Conservation (phyloP, 2,888 invertebrate species). For the Leucoma salicis region DNA sequence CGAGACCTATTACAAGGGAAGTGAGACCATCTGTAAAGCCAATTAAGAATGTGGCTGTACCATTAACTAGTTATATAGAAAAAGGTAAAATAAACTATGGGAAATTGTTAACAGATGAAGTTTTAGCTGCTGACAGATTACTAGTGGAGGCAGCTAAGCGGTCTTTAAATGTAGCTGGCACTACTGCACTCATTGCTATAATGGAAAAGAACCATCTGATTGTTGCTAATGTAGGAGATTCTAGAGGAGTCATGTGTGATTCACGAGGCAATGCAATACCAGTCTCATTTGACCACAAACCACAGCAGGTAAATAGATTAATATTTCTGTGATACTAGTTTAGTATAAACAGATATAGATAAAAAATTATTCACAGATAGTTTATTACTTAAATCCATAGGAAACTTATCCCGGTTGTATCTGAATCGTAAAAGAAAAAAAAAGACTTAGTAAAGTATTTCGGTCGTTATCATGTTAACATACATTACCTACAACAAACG, state of each 20-base stretch:
- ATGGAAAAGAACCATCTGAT: constrained; percentile 91
- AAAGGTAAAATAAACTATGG: constrained; percentile 90
- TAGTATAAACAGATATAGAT: too few species aligned
- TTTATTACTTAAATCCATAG: too few species aligned
- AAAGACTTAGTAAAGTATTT: too few species aligned
- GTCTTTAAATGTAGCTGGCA: constrained; percentile 90
- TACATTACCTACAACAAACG: too few species aligned
- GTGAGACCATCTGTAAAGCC: constrained; percentile 76
- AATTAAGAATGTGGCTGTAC: constrained; percentile 71
- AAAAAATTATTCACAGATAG: too few species aligned
- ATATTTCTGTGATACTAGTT: too few species aligned
- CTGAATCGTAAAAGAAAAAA: too few species aligned
- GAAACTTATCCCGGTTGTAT: too few species aligned
- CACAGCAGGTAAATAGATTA: constrained; percentile 90
- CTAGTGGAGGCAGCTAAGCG: constrained; percentile 92
- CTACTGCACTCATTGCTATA: constrained; percentile 95
- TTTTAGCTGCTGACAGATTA: constrained; percentile 90
- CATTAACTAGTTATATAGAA: constrained; percentile 86
- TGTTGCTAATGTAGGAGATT: constrained; percentile 98
- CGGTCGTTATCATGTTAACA: too few species aligned
- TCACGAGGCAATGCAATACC: constrained; percentile 94
- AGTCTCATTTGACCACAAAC: constrained; percentile 97
- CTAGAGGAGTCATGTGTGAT: constrained; percentile 97
- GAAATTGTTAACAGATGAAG: constrained; percentile 92
- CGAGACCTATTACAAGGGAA: constrained; percentile 82